Conservation (phyloP, 2,888 invertebrate genomes). For the Camponotus fellah region DNA sequence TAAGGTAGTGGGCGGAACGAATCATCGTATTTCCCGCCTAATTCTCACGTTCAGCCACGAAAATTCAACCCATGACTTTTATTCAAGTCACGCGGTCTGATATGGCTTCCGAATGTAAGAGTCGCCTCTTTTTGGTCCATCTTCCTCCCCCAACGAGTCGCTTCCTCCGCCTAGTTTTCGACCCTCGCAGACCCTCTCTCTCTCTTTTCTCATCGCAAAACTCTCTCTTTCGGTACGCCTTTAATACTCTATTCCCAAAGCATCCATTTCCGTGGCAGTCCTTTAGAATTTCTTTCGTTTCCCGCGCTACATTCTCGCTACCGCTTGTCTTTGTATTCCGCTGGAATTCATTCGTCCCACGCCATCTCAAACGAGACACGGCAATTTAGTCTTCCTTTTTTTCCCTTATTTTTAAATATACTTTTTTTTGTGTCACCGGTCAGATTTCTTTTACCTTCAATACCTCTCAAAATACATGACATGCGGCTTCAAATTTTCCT, state of each 20-base stretch:
- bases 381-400: slow-evolving; percentile 19
- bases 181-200: slow-evolving; percentile 19
- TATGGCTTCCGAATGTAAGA: slow-evolving; percentile 78
- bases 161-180: slow-evolving; percentile 41
- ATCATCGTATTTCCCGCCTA: slow-evolving; percentile 67
- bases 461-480: neutral
- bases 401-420: neutral
- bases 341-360: slow-evolving; percentile 48
- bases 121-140: slow-evolving; percentile 71
- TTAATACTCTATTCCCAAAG: slow-evolving; percentile 58
- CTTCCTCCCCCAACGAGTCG: slow-evolving; percentile 52
- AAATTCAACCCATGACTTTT: slow-evolving; percentile 69
- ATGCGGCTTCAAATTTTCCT: slow-evolving; percentile 14
- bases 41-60: slow-evolving; percentile 74
- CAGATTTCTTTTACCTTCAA: slow-evolving; percentile 9
- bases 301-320: slow-evolving; percentile 22
- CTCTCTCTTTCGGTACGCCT: slow-evolving; percentile 47
- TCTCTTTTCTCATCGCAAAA: slow-evolving; percentile 29
- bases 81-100: slow-evolving; percentile 81
- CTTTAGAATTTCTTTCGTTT: slow-evolving; percentile 53
- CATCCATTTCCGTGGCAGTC: slow-evolving; percentile 58
- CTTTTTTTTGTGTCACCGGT: neutral
- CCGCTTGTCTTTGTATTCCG: slow-evolving; percentile 43
- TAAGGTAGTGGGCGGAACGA: slow-evolving; percentile 48
- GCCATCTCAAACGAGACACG: slow-evolving; percentile 29